phyloP scores from a whole-genome alignment of 1,140 invertebrate genomes.

The Phymastichus coffea region DNA sequence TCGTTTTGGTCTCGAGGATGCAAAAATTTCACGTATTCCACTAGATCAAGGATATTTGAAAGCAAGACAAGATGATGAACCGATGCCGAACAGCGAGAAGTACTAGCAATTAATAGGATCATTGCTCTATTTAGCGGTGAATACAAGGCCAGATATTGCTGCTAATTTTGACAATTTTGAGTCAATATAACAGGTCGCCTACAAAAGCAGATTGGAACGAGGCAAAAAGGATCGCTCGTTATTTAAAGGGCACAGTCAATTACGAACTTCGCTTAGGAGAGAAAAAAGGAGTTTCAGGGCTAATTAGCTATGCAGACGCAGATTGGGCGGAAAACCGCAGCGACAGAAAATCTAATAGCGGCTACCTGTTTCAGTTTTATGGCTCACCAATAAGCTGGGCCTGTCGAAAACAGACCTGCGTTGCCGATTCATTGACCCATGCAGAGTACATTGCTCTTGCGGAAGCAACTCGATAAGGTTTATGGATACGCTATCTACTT shows the following conservation, averaged over 20 bases:
- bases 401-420: slow-evolving; percentile 21
- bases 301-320: no score
- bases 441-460: no score
- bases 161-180: slow-evolving; percentile 40
- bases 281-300: not conserved
- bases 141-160: slow-evolving; percentile 45
- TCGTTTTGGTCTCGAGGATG: slow-evolving; percentile 43
- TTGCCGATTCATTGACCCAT: slow-evolving; percentile 30
- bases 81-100: not conserved
- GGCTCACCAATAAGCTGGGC: no score
- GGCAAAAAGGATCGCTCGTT: slow-evolving; percentile 39
- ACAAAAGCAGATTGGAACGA: slow-evolving; percentile 36
- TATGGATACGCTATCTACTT: no score
- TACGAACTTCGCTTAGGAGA: slow-evolving; percentile 15
- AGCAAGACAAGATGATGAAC: not conserved
- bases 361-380: slow-evolving; percentile 22
- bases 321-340: slow-evolving; percentile 26
- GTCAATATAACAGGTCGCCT: slow-evolving; percentile 36
- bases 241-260: slow-evolving; percentile 33
- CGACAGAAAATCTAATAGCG: slow-evolving; percentile 32
- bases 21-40: slow-evolving; percentile 29
- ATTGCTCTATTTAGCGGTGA: slow-evolving; percentile 42
- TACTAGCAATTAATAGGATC: slow-evolving; percentile 40
- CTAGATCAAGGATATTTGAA: not conserved
- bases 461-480: no score